Evolutionary conservation across 2,888 invertebrate species (phyloP).

Genomic region (Chironomus riparius): DNA sequence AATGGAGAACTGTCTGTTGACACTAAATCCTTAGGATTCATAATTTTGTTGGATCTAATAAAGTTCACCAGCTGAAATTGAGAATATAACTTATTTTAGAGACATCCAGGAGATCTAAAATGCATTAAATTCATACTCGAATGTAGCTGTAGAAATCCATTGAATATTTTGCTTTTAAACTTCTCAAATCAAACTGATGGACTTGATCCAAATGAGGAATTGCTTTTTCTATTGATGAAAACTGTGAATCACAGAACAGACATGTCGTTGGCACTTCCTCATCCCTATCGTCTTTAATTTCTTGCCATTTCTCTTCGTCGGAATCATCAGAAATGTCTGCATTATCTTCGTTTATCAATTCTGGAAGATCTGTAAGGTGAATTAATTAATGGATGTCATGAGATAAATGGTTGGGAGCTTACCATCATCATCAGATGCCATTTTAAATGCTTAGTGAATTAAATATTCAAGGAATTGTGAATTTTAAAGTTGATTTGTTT

Average conservation of each 20-base stretch:
- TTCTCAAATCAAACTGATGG: conserved; percentile 58
- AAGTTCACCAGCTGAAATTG: conserved; percentile 60
- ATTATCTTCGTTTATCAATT: neutral
- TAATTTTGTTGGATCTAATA: conserved; percentile 54
- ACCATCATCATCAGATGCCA: neutral
- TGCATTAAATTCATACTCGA: conserved; percentile 41
- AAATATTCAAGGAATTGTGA: neutral
- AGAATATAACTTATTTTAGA: conserved; percentile 6
- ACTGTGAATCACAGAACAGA: conserved; percentile 60
- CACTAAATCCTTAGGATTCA: conserved; percentile 48
- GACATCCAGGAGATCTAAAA: neutral
- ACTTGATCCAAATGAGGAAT: conserved; percentile 55
- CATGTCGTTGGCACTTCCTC: conserved; percentile 45
- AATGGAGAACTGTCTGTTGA: conserved; percentile 41
- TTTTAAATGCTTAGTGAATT: neutral
- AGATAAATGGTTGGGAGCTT: neutral
- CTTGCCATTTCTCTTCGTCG: conserved; percentile 47
- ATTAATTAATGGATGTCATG: neutral
- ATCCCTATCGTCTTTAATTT: conserved; percentile 41
- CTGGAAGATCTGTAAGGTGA: neutral
- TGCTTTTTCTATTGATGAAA: conserved; percentile 53
- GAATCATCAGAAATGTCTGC: neutral
- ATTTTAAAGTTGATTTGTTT: neutral
- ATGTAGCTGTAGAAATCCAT: conserved; percentile 78
- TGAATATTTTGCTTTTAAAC: conserved; percentile 56